These are phyloP conservation scores for Drosophila melanosoma DNA, from an alignment of 2,888 invertebrate genomes.

Conservation along the genomic window DNA sequence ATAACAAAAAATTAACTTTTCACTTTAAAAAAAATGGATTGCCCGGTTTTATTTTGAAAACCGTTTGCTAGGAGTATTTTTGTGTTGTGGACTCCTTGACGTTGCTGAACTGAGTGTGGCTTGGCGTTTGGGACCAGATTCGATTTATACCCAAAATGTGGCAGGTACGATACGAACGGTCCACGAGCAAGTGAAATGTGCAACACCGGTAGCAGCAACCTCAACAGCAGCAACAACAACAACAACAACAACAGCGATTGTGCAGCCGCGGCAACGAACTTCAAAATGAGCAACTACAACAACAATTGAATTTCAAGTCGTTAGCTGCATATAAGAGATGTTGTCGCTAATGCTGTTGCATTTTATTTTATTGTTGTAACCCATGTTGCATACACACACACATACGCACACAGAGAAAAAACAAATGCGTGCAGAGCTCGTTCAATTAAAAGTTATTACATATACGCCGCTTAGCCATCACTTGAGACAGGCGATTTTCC, in stretches of 20 bases:
- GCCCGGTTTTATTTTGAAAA: neutral
- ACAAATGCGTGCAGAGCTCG: slow-evolving; percentile 63
- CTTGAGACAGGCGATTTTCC: slow-evolving; percentile 49
- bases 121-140: slow-evolving; percentile 82
- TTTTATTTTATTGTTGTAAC: slow-evolving; percentile 50
- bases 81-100: slow-evolving; percentile 73
- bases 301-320: slow-evolving; percentile 45
- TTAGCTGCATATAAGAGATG: slow-evolving; percentile 52
- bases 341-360: slow-evolving; percentile 37
- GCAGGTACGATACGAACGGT: slow-evolving; percentile 28
- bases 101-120: slow-evolving; percentile 82
- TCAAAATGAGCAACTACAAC: slow-evolving; percentile 56
- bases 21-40: slow-evolving; percentile 1
- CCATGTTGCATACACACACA: slow-evolving; percentile 40
- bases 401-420: slow-evolving; percentile 18
- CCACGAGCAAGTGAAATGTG: slow-evolving; percentile 70
- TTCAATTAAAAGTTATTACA: slow-evolving; percentile 80
- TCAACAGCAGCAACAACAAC: slow-evolving; percentile 17
- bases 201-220: slow-evolving; percentile 49
- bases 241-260: slow-evolving; percentile 33
- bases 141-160: slow-evolving; percentile 83
- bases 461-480: slow-evolving; percentile 68
- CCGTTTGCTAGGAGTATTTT: neutral
- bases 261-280: slow-evolving; percentile 75
- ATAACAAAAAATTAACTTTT: slow-evolving; percentile 22